Evolutionary conservation across 64 coral and sea anemone species (phyloP), one percentile per base, ranked within the genome.

Genomic region (Actinia equina): DNA sequence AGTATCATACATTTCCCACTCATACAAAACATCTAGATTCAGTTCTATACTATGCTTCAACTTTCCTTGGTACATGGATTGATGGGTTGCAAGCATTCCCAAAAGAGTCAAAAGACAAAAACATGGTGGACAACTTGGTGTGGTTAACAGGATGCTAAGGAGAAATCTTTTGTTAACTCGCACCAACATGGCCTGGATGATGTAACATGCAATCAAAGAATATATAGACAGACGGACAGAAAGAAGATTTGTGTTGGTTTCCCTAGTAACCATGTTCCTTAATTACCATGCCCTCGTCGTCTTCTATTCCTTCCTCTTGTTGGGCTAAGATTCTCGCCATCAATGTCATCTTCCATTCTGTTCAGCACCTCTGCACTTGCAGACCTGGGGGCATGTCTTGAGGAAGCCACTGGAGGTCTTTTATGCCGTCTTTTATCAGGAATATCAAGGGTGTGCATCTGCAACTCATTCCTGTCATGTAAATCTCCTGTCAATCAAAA

Each of bases 351-450:
- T 56, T 97, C 94, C 55, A 86, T 87, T 71, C 80, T 86, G 61
- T 89, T 83, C 23, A 97, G 89, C 22, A 97, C 86, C 56, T 97
- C 94, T 43, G 94, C 94, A 97, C 94, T 97, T 30, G 94, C 94
- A 54, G 94, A 97, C 58, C 94, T 89, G 12, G 89, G 88, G 1
- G 91, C 89, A 87, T 97, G 94, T 20, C 88, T 77, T 30, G 61
- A 69, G 44, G 86, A 88, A 86, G 62, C 85, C 43, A 91, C 62
- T 37, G 90, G 55, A 22, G 91, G 94, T 26, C 94, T 91, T 87
- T 87, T 93, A 55, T 97, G 52, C 77, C 91, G 83, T 61, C 89
- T 97, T 78, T 83, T 93, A 12, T 97, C 94, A 71, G 91, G 86
- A 44, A 86, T 20, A 0, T 97, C 91, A 51, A 93, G 86, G 56